phyloP scores from a whole-genome alignment of 2,888 invertebrate species.

The Empis livida region DNA sequence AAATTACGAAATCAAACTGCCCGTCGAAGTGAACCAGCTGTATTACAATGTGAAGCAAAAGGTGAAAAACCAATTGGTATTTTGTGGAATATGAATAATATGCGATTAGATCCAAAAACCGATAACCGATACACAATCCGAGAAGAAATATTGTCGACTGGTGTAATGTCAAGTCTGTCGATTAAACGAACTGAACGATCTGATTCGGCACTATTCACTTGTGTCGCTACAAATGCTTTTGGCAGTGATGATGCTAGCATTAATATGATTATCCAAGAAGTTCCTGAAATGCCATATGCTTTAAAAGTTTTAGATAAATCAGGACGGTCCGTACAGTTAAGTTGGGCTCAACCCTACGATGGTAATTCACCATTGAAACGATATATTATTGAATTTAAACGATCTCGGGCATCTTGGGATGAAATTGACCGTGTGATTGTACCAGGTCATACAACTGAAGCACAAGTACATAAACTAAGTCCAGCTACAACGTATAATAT shows the following conservation, averaged over 20 bases:
- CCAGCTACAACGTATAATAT: slow-evolving; percentile 90
- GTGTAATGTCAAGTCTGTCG: slow-evolving; percentile 77
- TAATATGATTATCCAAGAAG: slow-evolving; percentile 86
- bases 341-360: slow-evolving; percentile 86
- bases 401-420: slow-evolving; percentile 68
- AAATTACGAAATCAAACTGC: slow-evolving; percentile 86
- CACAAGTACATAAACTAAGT: slow-evolving; percentile 74
- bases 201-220: slow-evolving; percentile 81
- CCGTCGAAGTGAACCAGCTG: slow-evolving; percentile 78
- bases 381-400: slow-evolving; percentile 84
- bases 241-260: slow-evolving; percentile 92
- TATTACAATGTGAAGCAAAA: slow-evolving; percentile 82
- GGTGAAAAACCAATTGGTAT: slow-evolving; percentile 93
- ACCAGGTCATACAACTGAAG: slow-evolving; percentile 80
- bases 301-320: slow-evolving; percentile 82
- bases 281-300: slow-evolving; percentile 70
- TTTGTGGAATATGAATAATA: slow-evolving; percentile 90
- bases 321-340: slow-evolving; percentile 77
- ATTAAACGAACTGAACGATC: slow-evolving; percentile 80
- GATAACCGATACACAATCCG: slow-evolving; percentile 73
- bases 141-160: slow-evolving; percentile 77
- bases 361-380: slow-evolving; percentile 82
- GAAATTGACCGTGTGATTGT: slow-evolving; percentile 80
- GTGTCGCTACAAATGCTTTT: slow-evolving; percentile 86
- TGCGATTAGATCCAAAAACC: slow-evolving; percentile 76